These are phyloP conservation scores for Sula dactylatra DNA, from an alignment of 2,113 vertebrate species.

Conservation along the genomic window DNA sequence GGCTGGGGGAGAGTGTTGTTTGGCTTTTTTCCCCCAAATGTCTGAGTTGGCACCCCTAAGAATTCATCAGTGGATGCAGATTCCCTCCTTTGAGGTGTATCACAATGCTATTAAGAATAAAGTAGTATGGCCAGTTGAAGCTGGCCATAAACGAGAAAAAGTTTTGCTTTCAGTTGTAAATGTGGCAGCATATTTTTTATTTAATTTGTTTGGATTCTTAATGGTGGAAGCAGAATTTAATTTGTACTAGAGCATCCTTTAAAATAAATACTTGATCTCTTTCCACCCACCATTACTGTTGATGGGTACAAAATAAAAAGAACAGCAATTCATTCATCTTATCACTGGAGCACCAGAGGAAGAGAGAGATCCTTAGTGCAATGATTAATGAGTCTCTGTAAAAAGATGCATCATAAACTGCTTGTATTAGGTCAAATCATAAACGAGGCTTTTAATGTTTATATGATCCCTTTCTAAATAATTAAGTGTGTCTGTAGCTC, in stretches of 20 bases:
- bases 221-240: background rate
- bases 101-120: background rate
- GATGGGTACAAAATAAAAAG: background rate
- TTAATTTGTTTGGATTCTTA: background rate
- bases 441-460: conserved; percentile 49
- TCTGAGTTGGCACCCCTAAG: background rate
- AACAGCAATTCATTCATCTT: background rate
- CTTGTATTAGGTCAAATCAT: conserved; percentile 45
- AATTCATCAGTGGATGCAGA: background rate
- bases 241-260: background rate
- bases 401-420: conserved; percentile 59
- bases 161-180: background rate
- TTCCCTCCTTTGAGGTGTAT: background rate
- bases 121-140: background rate
- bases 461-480: conserved; percentile 27
- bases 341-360: background rate
- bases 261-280: conserved; percentile 7
- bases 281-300: background rate
- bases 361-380: background rate
- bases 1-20: background rate
- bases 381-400: conserved; percentile 40
- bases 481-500: background rate
- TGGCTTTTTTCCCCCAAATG: background rate
- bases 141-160: background rate
- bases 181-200: background rate